Percentiles rank a stretch among this genome's conserved stretches.
phyloP scores from a whole-genome alignment of 2,888 invertebrate species.

The Papilio gigon region DNA sequence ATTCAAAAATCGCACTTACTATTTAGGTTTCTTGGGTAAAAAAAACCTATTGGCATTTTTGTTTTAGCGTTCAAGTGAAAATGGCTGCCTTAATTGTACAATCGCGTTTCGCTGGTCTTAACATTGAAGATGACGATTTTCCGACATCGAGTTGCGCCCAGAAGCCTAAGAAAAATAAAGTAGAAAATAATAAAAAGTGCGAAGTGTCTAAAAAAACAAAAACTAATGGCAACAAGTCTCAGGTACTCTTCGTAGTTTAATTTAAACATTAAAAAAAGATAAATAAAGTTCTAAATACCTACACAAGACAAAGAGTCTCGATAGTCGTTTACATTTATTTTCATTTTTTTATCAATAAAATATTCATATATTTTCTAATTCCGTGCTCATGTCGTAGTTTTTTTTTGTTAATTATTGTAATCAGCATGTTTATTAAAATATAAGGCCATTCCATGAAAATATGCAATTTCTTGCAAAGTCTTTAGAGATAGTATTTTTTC shows the following conservation, averaged over 20 bases:
- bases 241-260: slow-evolving; percentile 50
- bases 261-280: neutral
- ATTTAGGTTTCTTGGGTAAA: slow-evolving; percentile 32
- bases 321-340: neutral
- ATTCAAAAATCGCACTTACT: slow-evolving; percentile 8
- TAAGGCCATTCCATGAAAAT: too few relatives aligned
- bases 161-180: slow-evolving; percentile 72
- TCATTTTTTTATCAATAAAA: too few relatives aligned
- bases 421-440: too few relatives aligned
- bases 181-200: slow-evolving; percentile 59
- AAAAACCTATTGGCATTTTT: slow-evolving; percentile 8
- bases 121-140: slow-evolving; percentile 87
- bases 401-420: neutral
- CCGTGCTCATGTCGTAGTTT: neutral
- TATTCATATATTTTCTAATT: neutral
- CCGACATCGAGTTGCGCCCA: slow-evolving; percentile 58
- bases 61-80: slow-evolving; percentile 46
- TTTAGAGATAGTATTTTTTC: too few relatives aligned
- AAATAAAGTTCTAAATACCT: slow-evolving; percentile 8
- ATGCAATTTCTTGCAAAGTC: too few relatives aligned
- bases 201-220: slow-evolving; percentile 69
- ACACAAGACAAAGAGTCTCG: neutral
- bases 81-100: slow-evolving; percentile 87
- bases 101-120: slow-evolving; percentile 88
- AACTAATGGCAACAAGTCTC: slow-evolving; percentile 56